phyloP scores from a whole-genome alignment of 2,888 invertebrate genomes.

The Hydropsyche betteni region DNA sequence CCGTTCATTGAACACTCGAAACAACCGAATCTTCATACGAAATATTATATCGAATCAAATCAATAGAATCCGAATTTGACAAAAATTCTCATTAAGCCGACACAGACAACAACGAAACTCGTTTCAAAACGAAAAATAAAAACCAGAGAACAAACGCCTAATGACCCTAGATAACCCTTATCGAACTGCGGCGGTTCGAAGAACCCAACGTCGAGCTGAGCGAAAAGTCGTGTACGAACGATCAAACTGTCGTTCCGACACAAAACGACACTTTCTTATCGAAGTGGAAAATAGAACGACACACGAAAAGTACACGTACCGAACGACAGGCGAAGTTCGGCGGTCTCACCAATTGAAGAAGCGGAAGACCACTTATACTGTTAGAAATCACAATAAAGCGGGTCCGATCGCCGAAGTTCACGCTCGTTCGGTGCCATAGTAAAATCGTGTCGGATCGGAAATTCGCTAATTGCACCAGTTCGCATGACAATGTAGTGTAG shows the following conservation, averaged over 20 bases:
- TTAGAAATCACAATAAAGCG: background rate
- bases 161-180: slow-evolving; percentile 26
- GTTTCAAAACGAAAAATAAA: too few species aligned
- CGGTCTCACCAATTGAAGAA: background rate
- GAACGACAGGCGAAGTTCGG: background rate
- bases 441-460: too few species aligned
- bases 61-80: too few species aligned
- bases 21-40: too few species aligned
- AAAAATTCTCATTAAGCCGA: too few species aligned
- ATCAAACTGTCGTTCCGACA: slow-evolving; percentile 9
- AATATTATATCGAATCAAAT: too few species aligned
- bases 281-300: slow-evolving; percentile 1
- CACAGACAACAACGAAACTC: too few species aligned
- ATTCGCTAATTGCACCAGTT: too few species aligned
- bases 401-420: background rate
- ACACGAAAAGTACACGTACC: background rate
- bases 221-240: slow-evolving; percentile 17
- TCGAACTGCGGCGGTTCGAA: background rate
- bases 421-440: too few species aligned
- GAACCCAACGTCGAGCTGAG: background rate
- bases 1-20: too few species aligned
- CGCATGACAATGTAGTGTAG: too few species aligned
- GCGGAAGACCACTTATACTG: slow-evolving; percentile 19
- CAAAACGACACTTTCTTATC: slow-evolving; percentile 18
- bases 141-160: background rate